Evolutionary conservation across 2,113 vertebrate species (phyloP).

Genomic region (Xyrauchen texanus): DNA sequence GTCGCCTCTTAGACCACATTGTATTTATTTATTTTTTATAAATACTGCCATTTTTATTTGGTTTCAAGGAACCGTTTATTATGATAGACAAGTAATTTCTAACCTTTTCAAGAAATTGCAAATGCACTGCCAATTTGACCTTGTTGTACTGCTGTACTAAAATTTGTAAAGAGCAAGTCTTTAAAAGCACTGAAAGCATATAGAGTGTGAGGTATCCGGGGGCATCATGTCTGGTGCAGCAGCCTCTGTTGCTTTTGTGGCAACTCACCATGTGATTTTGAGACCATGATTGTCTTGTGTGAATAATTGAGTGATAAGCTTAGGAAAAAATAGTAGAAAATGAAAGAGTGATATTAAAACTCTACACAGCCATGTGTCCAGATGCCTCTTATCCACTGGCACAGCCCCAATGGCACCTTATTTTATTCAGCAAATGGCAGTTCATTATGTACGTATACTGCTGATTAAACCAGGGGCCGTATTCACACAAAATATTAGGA

Average conservation of each 20-base stretch:
- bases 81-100: not conserved
- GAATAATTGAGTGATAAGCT: slow-evolving; percentile 14
- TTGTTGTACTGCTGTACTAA: slow-evolving; percentile 10
- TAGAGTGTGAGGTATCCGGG: not conserved
- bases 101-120: slow-evolving; percentile 2
- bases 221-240: not conserved
- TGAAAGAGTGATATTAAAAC: slow-evolving; percentile 15
- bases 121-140: slow-evolving; percentile 11
- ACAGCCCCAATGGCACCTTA: not conserved
- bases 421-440: not conserved
- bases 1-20: not conserved
- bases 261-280: not conserved
- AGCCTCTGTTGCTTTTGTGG: not conserved
- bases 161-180: slow-evolving; percentile 29
- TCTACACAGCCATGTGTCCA: not conserved
- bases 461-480: not conserved
- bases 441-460: not conserved
- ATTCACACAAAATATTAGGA: too few species aligned
- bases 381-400: not conserved
- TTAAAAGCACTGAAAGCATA: slow-evolving; percentile 8
- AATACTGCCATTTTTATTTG: not conserved
- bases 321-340: not conserved
- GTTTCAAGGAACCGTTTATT: not conserved
- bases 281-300: not conserved
- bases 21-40: not conserved